A percentile compares a stretch with the other conserved stretches of the same genome.
phyloP scores from a whole-genome alignment of 2,797 vertebrate species.

The Pangasius larnaudii region DNA sequence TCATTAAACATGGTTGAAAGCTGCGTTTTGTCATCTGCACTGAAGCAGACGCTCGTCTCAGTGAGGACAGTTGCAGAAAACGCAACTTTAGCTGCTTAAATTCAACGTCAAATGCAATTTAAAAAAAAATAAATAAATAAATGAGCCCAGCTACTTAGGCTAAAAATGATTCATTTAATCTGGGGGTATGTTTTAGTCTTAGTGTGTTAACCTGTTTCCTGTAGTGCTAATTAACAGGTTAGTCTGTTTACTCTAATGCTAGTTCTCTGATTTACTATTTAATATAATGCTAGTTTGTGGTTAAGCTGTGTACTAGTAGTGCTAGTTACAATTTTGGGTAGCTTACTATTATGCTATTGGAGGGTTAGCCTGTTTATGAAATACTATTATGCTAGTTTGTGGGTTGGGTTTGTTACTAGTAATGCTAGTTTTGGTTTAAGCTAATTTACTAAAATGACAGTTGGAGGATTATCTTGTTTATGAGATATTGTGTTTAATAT shows the following conservation, averaged over 20 bases:
- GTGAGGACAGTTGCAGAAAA: constrained; percentile 65
- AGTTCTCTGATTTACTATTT: background rate
- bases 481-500: background rate
- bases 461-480: background rate
- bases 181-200: too few relatives aligned
- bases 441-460: background rate
- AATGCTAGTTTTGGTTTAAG: background rate
- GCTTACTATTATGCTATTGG: background rate
- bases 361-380: background rate
- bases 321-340: background rate
- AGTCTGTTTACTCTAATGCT: constrained; percentile 55
- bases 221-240: background rate
- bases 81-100: constrained; percentile 47
- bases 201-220: too few relatives aligned
- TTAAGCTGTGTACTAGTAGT: background rate
- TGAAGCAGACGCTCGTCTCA: constrained; percentile 52
- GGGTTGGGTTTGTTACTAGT: background rate
- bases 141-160: too few relatives aligned
- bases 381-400: background rate
- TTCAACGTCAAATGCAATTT: too few relatives aligned
- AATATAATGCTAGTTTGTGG: background rate
- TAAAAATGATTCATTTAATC: too few relatives aligned
- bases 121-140: too few relatives aligned
- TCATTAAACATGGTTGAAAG: constrained; percentile 73
- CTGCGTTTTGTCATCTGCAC: constrained; percentile 56